Base-by-base conservation (phyloP, 1,140 invertebrate genomes). In the Drosophila punjabiensis region DNA sequence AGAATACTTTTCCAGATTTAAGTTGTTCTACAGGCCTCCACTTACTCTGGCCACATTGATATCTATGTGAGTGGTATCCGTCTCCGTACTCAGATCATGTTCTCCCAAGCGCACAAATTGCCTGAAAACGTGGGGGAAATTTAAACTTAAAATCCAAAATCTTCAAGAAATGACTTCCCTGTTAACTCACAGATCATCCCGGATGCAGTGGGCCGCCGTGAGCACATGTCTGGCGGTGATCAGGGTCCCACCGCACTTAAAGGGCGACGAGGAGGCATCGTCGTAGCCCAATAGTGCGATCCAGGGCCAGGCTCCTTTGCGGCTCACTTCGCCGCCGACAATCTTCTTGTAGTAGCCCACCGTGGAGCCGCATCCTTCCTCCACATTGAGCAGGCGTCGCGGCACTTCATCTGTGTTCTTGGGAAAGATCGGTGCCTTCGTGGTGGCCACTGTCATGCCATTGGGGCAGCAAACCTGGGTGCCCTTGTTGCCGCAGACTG, bases 291-390 rank as follows among this genome's bases (percentile, higher is more conserved):
- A 24, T 0, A 93, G 56, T 0, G 87, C 92, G 3, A 92, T 82
- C 93, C 93, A 93, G 11, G 92, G 92, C 91, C 91, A 93, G 1
- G 91, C 79, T 5, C 92, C 92, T 37, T 81, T 89, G 45, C 92
- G 83, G 33, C 92, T 92, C 4, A 93, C 93, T 3, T 88, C 87
- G 6, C 91, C 85, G 20, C 94, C 94, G 5, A 93, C 93, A 20
- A 94, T 94, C 61, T 94, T 92, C 55, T 92, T 91, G 55, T 83
- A 92, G 5, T 71, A 66, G 1, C 76, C 67, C 35, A 87, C 81
- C 0, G 82, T 92, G 7, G 84, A 70, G 14, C 94, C 94, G 55
- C 94, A 94, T 28, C 91, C 92, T n/a, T 93, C 90, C 8, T 78
- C 79, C 0, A 81, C 75, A 2, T 87, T 86, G 0, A 70, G 75